Evolutionary conservation across 2,888 invertebrate genomes (phyloP), one percentile per base, ranked within the genome.

Genomic region (Sipha maydis): DNA sequence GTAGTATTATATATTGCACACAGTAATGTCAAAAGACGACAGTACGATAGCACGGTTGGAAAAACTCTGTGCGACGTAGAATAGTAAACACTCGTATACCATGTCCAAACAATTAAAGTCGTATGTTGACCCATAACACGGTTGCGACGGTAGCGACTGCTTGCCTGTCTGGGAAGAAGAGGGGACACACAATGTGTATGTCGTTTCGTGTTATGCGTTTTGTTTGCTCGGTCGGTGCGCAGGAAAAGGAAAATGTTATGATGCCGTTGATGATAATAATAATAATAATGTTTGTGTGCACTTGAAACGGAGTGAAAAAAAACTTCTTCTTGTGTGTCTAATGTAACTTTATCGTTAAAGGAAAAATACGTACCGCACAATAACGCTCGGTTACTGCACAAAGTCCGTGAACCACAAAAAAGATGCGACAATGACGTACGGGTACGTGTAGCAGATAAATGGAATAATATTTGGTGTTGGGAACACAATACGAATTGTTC

Each of bases 181-280:
- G 61, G 28, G 71, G 71, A 17, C 31, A 71, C 31, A 71, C 71
- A 11, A 28, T 28, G 71, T n/a, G 25, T 21, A 25, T 28, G 69
- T 41, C 69, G 67, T 82, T 28, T 41, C 80, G 80, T 38, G 25
- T 67, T 67, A 67, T 71, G 83, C 34, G 83, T 83, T 83, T 83
- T 71, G 54, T 28, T 80, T 71, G 48, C 14, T 21, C 48, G 83
- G 69, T 25, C 38, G n/a, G 75, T 7, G 83, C 48, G 14, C 69
- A 25, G 31, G 71, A 14, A 38, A 25, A 67, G 31, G 38, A 25
- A 83, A 31, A 71, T 41, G 67, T 41, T 69, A 82, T 28, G 80
- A n/a, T 28, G 28, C 28, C n/a, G 4, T 19, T 61, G 61, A 61
- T 61, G 7, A 61, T 25, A 25, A 61, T 61, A 61, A 61, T 61